Conservation (phyloP, 2,113 vertebrate genomes). For the Ifrita kowaldi region DNA sequence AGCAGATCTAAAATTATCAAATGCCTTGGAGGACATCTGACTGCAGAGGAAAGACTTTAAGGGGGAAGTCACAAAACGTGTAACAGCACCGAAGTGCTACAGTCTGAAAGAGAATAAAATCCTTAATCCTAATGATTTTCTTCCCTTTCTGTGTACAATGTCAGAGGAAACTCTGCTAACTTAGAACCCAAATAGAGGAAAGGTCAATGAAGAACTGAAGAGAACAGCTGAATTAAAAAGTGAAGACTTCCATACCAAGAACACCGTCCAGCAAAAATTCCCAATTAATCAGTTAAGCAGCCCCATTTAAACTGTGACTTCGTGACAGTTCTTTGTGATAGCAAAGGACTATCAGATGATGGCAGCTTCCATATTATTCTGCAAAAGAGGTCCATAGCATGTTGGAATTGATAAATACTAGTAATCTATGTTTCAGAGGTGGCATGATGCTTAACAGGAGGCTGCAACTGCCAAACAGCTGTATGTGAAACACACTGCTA, state of each 20-base stretch:
- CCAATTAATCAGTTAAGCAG: background rate
- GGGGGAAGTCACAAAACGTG: background rate
- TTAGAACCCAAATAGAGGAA: background rate
- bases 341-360: background rate
- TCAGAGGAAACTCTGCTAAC: background rate
- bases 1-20: conserved; percentile 17
- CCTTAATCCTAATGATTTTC: background rate
- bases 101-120: background rate
- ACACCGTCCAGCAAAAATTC: background rate
- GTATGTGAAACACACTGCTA: background rate
- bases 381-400: background rate
- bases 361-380: background rate
- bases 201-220: background rate
- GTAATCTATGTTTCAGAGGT: background rate
- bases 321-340: background rate
- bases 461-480: background rate
- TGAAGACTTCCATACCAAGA: background rate
- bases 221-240: background rate
- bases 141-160: background rate
- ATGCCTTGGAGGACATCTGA: background rate
- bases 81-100: background rate
- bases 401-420: background rate
- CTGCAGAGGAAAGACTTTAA: background rate
- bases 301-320: background rate
- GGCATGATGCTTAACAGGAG: background rate